These are phyloP conservation scores for Clarias gariepinus DNA, from an alignment of 2,113 vertebrate genomes.

Conservation along the genomic window DNA sequence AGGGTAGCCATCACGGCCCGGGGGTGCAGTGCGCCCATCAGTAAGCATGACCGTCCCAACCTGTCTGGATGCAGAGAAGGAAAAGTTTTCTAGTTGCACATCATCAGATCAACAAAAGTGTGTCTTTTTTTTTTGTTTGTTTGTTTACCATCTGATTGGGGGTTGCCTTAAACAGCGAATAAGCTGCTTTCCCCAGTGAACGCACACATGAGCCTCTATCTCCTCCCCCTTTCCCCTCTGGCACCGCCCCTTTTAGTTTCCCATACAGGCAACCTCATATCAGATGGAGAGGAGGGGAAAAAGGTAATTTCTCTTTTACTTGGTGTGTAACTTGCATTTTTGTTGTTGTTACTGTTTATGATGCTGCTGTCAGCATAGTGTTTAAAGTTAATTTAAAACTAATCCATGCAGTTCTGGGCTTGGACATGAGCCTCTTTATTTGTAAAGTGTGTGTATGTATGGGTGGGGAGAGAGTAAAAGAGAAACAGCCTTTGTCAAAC, in stretches of 20 bases:
- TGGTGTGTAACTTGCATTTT: conserved; percentile 87
- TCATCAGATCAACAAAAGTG: conserved; percentile 36
- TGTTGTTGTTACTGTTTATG: conserved; percentile 38
- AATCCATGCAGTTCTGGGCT: conserved; percentile 70
- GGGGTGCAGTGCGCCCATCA: conserved; percentile 98
- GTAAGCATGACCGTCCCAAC: conserved; percentile 63
- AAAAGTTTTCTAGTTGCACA: conserved; percentile 54
- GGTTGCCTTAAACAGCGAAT: conserved; percentile 42
- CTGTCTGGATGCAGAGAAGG: conserved; percentile 28
- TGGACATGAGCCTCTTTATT: conserved; percentile 73
- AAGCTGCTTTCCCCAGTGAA: conserved; percentile 43
- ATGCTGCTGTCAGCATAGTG: conserved; percentile 77
- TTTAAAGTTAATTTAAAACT: conserved; percentile 94
- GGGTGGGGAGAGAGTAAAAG: conserved; percentile 42
- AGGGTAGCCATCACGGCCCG: conserved; percentile 91
- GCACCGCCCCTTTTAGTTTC: not conserved
- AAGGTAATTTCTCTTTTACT: conserved; percentile 81
- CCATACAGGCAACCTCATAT: conserved; percentile 53
- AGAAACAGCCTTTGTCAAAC: conserved; percentile 46
- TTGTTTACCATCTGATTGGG: conserved; percentile 47
- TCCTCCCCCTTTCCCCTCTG: conserved; percentile 3
- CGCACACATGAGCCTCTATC: conserved; percentile 36
- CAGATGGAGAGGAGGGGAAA: conserved; percentile 64
- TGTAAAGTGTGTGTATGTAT: conserved; percentile 43
- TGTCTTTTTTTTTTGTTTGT: conserved; percentile 1